phyloP scores from a whole-genome alignment of 2,888 invertebrate genomes.

The Macrophya alboannulata region DNA sequence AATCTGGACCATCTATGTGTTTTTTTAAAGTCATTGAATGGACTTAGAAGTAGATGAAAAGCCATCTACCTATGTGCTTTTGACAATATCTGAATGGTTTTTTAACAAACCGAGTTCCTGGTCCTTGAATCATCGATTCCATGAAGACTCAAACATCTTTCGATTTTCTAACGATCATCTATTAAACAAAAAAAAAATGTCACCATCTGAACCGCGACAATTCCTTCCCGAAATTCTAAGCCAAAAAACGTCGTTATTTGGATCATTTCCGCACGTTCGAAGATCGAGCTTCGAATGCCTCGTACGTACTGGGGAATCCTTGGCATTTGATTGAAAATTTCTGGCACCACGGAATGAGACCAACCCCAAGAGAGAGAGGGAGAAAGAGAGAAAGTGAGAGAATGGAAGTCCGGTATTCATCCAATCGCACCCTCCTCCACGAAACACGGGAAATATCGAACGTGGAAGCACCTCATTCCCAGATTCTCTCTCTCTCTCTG shows the following conservation, averaged over 20 bases:
- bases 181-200: neutral
- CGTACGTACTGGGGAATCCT: conserved; percentile 70
- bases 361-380: conserved; percentile 58
- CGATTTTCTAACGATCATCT: neutral
- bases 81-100: neutral
- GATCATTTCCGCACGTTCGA: conserved; percentile 65
- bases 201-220: neutral
- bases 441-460: conserved; percentile 19
- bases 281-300: conserved; percentile 33
- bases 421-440: conserved; percentile 1
- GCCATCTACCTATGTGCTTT: neutral
- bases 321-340: conserved; percentile 79
- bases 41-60: neutral
- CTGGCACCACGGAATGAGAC: conserved; percentile 74
- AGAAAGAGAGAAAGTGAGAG: conserved; percentile 56
- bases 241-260: conserved; percentile 56
- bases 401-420: conserved; percentile 40
- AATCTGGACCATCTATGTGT: neutral
- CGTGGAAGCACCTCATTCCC: conserved; percentile 29
- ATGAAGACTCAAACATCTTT: neutral
- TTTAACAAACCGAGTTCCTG: neutral
- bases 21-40: neutral
- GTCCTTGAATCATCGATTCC: neutral
- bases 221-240: neutral
- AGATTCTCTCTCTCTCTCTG: neutral